phyloP scores from a whole-genome alignment of 2,888 invertebrate species.

The Amiota minor region DNA sequence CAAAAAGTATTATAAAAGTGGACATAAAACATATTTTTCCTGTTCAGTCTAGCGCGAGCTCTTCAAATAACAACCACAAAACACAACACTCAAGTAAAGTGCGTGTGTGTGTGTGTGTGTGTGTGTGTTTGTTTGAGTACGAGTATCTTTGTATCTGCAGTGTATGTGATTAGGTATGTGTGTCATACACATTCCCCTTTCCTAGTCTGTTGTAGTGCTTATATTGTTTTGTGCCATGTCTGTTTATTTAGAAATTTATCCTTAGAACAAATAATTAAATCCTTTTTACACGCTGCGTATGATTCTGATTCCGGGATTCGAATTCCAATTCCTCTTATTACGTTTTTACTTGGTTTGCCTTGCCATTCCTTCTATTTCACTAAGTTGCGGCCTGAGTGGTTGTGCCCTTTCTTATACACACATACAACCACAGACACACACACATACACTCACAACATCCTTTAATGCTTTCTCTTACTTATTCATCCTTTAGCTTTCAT shows the following conservation, averaged over 20 bases:
- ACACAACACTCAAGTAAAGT: slow-evolving; percentile 44
- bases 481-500: not conserved
- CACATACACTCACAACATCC: slow-evolving; percentile 33
- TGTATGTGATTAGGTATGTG: slow-evolving; percentile 17
- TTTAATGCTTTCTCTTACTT: slow-evolving; percentile 8
- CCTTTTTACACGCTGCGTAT: slow-evolving; percentile 65
- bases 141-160: slow-evolving; percentile 20
- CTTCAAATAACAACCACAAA: slow-evolving; percentile 52
- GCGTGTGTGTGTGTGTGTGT: slow-evolving; percentile 24
- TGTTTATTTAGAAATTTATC: slow-evolving; percentile 47
- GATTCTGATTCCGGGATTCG: slow-evolving; percentile 40
- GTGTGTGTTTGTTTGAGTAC: not conserved
- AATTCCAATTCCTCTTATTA: slow-evolving; percentile 14
- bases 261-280: slow-evolving; percentile 71
- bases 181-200: not conserved
- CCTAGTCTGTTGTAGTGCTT: not conserved
- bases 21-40: slow-evolving; percentile 63
- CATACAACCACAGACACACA: slow-evolving; percentile 27
- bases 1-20: slow-evolving; percentile 48
- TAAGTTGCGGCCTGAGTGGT: not conserved
- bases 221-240: slow-evolving; percentile 2
- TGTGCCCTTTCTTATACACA: slow-evolving; percentile 1
- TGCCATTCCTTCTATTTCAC: not conserved
- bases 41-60: slow-evolving; percentile 26
- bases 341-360: not conserved